These are phyloP conservation scores for Plestiodon gilberti DNA, from an alignment of 2,113 vertebrate species.

Conservation along the genomic window DNA sequence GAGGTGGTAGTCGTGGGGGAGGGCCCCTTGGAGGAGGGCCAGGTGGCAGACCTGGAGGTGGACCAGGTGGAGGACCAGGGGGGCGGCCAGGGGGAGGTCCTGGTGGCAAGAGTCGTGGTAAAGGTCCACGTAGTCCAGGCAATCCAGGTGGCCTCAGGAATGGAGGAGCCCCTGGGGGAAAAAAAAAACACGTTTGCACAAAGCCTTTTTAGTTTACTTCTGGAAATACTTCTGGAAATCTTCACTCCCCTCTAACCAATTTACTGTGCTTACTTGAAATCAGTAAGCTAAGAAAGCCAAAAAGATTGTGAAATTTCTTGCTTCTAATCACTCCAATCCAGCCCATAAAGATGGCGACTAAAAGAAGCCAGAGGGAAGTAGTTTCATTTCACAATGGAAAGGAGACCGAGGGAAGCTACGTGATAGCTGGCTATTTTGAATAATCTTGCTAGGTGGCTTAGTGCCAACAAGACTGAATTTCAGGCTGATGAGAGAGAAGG, in stretches of 20 bases:
- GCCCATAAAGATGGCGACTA: not conserved
- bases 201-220: not conserved
- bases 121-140: slow-evolving; percentile 90
- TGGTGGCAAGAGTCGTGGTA: slow-evolving; percentile 93
- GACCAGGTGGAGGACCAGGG: slow-evolving; percentile 93
- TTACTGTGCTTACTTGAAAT: not conserved
- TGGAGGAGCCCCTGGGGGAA: slow-evolving; percentile 87
- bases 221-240: not conserved
- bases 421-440: not conserved
- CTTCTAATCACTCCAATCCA: not conserved
- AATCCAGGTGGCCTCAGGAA: slow-evolving; percentile 94
- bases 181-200: not conserved
- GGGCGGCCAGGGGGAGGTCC: slow-evolving; percentile 95
- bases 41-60: slow-evolving; percentile 93
- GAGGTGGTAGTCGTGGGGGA: slow-evolving; percentile 92
- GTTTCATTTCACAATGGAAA: not conserved
- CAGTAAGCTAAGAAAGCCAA: not conserved
- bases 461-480: not conserved
- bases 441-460: not conserved
- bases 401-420: not conserved
- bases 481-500: not conserved
- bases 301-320: not conserved
- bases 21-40: slow-evolving; percentile 96
- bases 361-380: not conserved
- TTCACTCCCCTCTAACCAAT: not conserved